A percentile compares a stretch with the other conserved stretches of the same genome.
Conservation (phyloP, 1,140 invertebrate species). For the Drosophila lini region DNA sequence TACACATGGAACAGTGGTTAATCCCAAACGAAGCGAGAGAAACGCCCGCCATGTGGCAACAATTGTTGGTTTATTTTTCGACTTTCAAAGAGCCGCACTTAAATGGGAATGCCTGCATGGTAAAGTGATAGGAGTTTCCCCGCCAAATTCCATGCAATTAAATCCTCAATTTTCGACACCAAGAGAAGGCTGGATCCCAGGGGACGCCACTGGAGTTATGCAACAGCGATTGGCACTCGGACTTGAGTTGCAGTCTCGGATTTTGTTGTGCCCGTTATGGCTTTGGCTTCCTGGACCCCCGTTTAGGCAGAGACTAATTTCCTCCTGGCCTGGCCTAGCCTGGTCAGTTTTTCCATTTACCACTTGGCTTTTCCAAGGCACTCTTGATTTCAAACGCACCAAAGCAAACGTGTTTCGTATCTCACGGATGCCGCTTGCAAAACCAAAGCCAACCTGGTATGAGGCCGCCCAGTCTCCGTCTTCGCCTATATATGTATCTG, state of each 20-base stretch:
- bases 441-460: slow-evolving; percentile 57
- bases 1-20: slow-evolving; percentile 47
- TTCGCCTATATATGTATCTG: slow-evolving; percentile 15
- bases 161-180: slow-evolving; percentile 21
- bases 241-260: slow-evolving; percentile 46
- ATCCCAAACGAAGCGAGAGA: slow-evolving; percentile 34
- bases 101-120: slow-evolving; percentile 6
- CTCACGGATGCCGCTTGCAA: slow-evolving; percentile 79
- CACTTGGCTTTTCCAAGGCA: slow-evolving; percentile 44
- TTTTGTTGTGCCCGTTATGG: slow-evolving; percentile 35
- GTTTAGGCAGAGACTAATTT: slow-evolving; percentile 58
- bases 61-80: slow-evolving; percentile 35
- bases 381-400: slow-evolving; percentile 69
- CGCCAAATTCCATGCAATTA: slow-evolving; percentile 28
- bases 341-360: slow-evolving; percentile 56
- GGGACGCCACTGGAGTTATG: slow-evolving; percentile 30
- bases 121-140: slow-evolving; percentile 25
- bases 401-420: slow-evolving; percentile 72
- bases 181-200: slow-evolving; percentile 16
- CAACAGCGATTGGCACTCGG: slow-evolving; percentile 50
- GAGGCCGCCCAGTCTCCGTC: slow-evolving; percentile 39
- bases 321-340: slow-evolving; percentile 16
- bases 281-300: slow-evolving; percentile 63
- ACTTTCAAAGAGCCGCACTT: slow-evolving; percentile 16
- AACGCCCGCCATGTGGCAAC: slow-evolving; percentile 51